A percentile compares a stretch with the other conserved stretches of the same genome.
These are phyloP conservation scores for Loripinus fragilis DNA, from an alignment of 2,888 invertebrate species.

Conservation along the genomic window DNA sequence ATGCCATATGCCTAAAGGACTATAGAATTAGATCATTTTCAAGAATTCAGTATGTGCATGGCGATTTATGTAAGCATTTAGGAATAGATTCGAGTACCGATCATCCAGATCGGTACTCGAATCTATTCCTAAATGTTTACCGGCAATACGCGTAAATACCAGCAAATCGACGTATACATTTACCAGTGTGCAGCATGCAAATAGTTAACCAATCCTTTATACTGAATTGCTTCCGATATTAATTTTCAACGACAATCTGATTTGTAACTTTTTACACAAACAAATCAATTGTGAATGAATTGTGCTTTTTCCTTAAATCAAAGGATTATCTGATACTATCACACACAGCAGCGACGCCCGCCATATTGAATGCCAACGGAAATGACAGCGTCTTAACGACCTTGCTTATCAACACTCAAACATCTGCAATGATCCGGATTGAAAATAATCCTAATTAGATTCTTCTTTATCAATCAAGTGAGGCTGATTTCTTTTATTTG, in stretches of 20 bases:
- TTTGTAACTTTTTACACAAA: constrained; percentile 6
- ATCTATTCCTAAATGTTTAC: too few relatives aligned
- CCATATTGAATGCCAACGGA: constrained; percentile 20
- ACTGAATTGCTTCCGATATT: neutral
- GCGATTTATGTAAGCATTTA: too few relatives aligned
- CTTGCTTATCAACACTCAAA: constrained; percentile 43
- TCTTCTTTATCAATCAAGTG: neutral
- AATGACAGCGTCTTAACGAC: constrained; percentile 23
- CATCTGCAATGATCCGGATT: constrained; percentile 60
- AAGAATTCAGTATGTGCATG: too few relatives aligned
- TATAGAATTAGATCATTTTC: too few relatives aligned
- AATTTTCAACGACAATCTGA: constrained; percentile 15
- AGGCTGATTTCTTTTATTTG: neutral
- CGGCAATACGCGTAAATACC: too few relatives aligned
- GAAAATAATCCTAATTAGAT: constrained; percentile 18
- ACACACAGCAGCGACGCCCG: constrained; percentile 9
- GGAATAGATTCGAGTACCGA: too few relatives aligned
- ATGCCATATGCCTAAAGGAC: too few relatives aligned
- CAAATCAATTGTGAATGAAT: constrained; percentile 17
- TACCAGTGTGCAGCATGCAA: too few relatives aligned
- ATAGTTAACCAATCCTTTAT: neutral
- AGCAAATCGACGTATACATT: too few relatives aligned
- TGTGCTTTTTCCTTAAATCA: constrained; percentile 19
- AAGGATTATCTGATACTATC: constrained; percentile 9
- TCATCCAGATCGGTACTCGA: too few relatives aligned